phyloP scores from a whole-genome alignment of 2,113 vertebrate species.

The Nettapus auritus region DNA sequence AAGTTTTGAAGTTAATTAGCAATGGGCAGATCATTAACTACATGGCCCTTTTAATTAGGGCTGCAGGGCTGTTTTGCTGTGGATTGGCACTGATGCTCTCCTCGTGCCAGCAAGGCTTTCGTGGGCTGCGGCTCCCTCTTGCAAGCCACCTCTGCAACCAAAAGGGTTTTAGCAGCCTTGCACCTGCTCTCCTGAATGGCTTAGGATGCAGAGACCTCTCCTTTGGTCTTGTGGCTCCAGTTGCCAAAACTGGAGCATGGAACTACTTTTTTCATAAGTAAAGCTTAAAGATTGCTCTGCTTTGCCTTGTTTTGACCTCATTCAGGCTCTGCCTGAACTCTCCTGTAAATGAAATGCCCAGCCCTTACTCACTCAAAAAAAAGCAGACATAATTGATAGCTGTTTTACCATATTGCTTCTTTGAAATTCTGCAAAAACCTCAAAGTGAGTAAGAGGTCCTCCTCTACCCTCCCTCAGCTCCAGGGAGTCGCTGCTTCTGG shows the following conservation, averaged over 20 bases:
- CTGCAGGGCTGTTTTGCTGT: background rate
- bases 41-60: conserved; percentile 61
- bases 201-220: conserved; percentile 28
- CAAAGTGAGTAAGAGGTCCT: background rate
- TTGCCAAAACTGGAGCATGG: conserved; percentile 46
- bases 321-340: conserved; percentile 27
- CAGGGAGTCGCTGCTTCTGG: background rate
- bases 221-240: conserved; percentile 42
- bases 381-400: conserved; percentile 33
- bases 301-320: conserved; percentile 60
- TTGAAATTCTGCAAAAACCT: background rate
- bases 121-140: background rate
- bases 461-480: background rate
- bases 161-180: background rate
- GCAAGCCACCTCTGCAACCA: background rate
- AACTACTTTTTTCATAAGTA: conserved; percentile 51
- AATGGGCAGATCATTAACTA: conserved; percentile 62
- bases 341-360: conserved; percentile 10
- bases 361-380: conserved; percentile 49
- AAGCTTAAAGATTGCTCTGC: conserved; percentile 44
- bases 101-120: background rate
- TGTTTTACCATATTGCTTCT: background rate
- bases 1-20: conserved; percentile 60
- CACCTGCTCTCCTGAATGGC: background rate
- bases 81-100: background rate